Percentiles rank a stretch among this genome's conserved stretches.
Conservation (phyloP, 2,888 invertebrate species). For the Metacarcinus magister region DNA sequence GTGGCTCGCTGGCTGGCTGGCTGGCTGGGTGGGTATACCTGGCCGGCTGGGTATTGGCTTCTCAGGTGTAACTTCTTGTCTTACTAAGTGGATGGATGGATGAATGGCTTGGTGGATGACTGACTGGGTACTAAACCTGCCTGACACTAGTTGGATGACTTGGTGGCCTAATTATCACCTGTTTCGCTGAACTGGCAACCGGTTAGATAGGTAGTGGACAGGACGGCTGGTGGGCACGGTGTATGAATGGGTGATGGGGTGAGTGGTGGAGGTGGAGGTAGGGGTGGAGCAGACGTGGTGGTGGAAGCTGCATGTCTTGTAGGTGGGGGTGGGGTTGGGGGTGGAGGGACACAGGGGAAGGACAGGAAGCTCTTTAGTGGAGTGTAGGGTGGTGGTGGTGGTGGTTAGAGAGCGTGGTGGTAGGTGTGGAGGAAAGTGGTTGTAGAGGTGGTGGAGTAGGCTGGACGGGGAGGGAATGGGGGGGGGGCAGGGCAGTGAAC, state of each 20-base stretch:
- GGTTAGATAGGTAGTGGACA: background rate
- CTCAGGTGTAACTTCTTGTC: background rate
- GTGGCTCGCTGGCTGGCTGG: constrained; percentile 3
- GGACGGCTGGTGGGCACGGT: background rate
- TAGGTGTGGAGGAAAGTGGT: background rate
- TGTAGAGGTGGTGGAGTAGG: background rate
- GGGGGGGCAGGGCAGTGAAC: background rate
- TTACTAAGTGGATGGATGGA: background rate
- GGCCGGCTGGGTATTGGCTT: background rate
- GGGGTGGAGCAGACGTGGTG: background rate
- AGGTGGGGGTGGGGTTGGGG: background rate
- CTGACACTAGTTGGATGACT: background rate
- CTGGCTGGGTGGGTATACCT: background rate
- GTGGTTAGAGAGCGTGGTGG: background rate
- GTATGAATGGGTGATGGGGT: background rate
- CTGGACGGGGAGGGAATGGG: background rate
- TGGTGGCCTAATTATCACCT: too few relatives aligned
- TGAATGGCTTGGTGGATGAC: background rate
- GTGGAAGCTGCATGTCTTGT: background rate
- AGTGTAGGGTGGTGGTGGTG: background rate
- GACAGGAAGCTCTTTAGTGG: background rate
- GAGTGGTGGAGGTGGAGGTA: background rate
- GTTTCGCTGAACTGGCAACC: too few relatives aligned
- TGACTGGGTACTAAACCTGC: background rate
- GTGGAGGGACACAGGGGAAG: background rate